A percentile compares a stretch with the other conserved stretches of the same genome.
Conservation (phyloP, 1,140 invertebrate species). For the Teleopsis dalmanni region DNA sequence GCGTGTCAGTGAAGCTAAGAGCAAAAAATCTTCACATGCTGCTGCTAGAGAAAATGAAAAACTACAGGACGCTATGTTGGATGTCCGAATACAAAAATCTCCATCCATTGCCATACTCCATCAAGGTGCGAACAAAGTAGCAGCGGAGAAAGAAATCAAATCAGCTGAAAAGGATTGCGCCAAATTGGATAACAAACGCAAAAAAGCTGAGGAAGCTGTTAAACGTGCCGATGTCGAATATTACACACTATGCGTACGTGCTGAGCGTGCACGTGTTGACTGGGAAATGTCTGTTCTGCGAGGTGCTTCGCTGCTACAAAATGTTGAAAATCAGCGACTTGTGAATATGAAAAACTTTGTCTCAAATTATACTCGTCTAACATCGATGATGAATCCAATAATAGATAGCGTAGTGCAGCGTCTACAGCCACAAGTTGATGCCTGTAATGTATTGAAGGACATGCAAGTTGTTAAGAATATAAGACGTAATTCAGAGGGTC, state of each 20-base stretch:
- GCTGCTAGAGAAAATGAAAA: slow-evolving; percentile 82
- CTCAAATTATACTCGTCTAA: slow-evolving; percentile 68
- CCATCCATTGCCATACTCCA: slow-evolving; percentile 47
- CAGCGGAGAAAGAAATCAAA: slow-evolving; percentile 41
- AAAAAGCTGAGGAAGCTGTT: slow-evolving; percentile 83
- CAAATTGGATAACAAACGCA: slow-evolving; percentile 78
- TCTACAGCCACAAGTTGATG: slow-evolving; percentile 34
- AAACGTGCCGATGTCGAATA: slow-evolving; percentile 89
- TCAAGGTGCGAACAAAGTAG: slow-evolving; percentile 37
- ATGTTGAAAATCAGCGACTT: slow-evolving; percentile 82
- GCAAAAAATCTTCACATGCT: slow-evolving; percentile 76
- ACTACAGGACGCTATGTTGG: slow-evolving; percentile 64
- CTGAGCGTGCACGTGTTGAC: slow-evolving; percentile 81
- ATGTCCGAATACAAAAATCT: slow-evolving; percentile 46
- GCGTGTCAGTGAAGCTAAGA: slow-evolving; percentile 74
- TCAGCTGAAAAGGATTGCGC: slow-evolving; percentile 49
- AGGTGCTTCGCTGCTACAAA: slow-evolving; percentile 67
- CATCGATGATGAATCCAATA: slow-evolving; percentile 68
- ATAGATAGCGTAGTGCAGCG: slow-evolving; percentile 47
- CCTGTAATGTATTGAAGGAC: slow-evolving; percentile 41
- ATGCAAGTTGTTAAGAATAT: slow-evolving; percentile 41
- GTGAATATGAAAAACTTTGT: slow-evolving; percentile 71
- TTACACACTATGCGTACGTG: slow-evolving; percentile 80
- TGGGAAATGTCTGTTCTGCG: slow-evolving; percentile 84
- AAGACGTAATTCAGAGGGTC: slow-evolving; percentile 44